Evolutionary conservation across 2,797 vertebrate genomes (phyloP).

Genomic region (Myotis daubentonii): DNA sequence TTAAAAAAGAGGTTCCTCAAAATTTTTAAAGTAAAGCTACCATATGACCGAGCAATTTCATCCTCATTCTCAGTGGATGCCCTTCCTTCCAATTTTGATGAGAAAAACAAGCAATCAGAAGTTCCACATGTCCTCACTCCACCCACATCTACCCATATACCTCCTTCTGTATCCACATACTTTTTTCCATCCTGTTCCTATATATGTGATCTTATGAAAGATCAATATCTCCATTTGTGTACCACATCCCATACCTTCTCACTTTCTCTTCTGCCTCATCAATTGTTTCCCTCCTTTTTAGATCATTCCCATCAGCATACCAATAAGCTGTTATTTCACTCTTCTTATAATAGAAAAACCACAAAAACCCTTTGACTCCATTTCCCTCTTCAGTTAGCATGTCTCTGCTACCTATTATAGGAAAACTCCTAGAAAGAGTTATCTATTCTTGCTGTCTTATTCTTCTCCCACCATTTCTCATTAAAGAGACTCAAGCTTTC

Average conservation of each 20-base stretch:
- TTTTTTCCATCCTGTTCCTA: not conserved
- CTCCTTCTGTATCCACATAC: not conserved
- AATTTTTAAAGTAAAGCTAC: constrained; percentile 2
- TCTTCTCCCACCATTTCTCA: not conserved
- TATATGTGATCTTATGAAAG: not conserved
- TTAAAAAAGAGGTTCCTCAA: not conserved
- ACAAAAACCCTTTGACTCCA: not conserved
- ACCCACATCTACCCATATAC: not conserved
- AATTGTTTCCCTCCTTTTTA: not conserved
- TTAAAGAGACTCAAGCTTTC: not conserved
- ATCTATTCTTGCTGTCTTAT: not conserved
- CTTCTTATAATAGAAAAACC: not conserved
- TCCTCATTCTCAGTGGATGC: not conserved
- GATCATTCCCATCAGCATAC: not conserved
- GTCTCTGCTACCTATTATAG: not conserved
- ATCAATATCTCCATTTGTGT: not conserved
- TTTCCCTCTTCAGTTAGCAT: not conserved
- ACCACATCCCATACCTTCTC: not conserved
- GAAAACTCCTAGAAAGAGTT: not conserved
- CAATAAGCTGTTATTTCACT: not conserved
- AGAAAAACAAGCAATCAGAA: not conserved
- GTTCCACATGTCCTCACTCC: not conserved
- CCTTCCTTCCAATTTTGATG: not conserved
- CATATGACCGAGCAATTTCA: not conserved
- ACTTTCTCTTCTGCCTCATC: not conserved